Base-by-base conservation (phyloP, 2,113 vertebrate species). In the Pollachius pollachius region DNA sequence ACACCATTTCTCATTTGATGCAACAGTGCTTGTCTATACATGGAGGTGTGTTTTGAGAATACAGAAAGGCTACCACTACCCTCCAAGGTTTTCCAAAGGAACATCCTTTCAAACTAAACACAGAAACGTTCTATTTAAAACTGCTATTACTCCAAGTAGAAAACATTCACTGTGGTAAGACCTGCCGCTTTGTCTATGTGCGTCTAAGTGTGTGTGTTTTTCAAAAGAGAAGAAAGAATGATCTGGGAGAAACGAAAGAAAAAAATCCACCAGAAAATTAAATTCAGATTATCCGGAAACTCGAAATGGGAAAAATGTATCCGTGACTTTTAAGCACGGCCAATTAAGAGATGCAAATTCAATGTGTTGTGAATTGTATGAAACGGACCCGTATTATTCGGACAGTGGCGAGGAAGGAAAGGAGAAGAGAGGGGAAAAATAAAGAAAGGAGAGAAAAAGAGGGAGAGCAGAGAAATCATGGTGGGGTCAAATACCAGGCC, bases 41-140 rank as follows among this genome's bases (percentile, higher is more conserved):
- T 92, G 91, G 92, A 90, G 92, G 91, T 90, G 92, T 83, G 85
- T 94, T 94, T 93, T 9, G 89, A 91, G 89, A 82, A 82, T 87
- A 84, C 82, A 84, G 73, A 84, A 80, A 79, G 80, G 68, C 78
- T 88, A 83, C 87, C 84, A 87, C 87, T 71, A 61, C 6, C 62
- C 34, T 23, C 57, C 3, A 57, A 7, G n/a, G 78, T 85, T 76
- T 5, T 61, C 83, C 79, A 48, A 48, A 48, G 41, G 41, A 9
- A 48, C 41, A 48, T 13, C 41, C 41, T 48, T 48, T 48, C 8
- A 13, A 48, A 48, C 41, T 48, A 48, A 48, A 48, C 41, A 12
- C 41, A 48, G 41, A 48, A 48, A 48, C 11, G 5, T 2, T 48
- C 41, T 48, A 12, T 48, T 34, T 34, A 34, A 34, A 34, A 34